Base-by-base conservation (phyloP, 2,888 invertebrate genomes). In the Thalpophila matura region DNA sequence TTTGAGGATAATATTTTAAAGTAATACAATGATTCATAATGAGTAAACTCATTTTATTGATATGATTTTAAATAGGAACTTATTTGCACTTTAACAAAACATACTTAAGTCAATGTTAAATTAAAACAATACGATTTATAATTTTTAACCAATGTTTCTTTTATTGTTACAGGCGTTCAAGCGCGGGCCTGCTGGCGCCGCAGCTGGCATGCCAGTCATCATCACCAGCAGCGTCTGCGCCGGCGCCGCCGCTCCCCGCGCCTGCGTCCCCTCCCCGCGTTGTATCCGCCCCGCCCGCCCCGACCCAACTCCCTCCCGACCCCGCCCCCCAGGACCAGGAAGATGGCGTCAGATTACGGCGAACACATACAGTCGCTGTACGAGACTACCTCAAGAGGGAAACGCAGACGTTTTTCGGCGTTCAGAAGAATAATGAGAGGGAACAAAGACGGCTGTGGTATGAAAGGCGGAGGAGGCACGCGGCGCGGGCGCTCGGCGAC, bases 381-480 rank as follows among this genome's bases (percentile, higher is more conserved):
- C 87, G 94, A 71, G 93, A 97, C 86, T 97, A 97, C 89, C 96
- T 98, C 85, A 97, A 96, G 87, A 96, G 96, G 77, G 97, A 98
- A 88, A 97, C 98, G 59, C 97, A 97, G 58, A 97, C 97, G 79
- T 98, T 98, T 92, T 98, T 98, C 89, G 98, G 98, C 18, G 97
- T 98, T 60, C 97, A 97, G 84, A 97, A 97, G 83, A 97, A 97
- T 80, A 96, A 96, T 79, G 97, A 97, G 88, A 96, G 96, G 81
- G 96, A 96, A 84, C 97, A 97, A 91, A 96, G 96, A 86, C 95
- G 96, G 85, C 91, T 97, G 87, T 98, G 98, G 98, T 95, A 97
- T 83, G 97, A 98, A 86, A 95, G 98, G 86, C 95, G 98, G 87
- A 96, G 97, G 88, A 94, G 98, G 81, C 96, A 97, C 93, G 97